phyloP scores from a whole-genome alignment of 2,113 vertebrate genomes.

The Dissostichus mawsoni region DNA sequence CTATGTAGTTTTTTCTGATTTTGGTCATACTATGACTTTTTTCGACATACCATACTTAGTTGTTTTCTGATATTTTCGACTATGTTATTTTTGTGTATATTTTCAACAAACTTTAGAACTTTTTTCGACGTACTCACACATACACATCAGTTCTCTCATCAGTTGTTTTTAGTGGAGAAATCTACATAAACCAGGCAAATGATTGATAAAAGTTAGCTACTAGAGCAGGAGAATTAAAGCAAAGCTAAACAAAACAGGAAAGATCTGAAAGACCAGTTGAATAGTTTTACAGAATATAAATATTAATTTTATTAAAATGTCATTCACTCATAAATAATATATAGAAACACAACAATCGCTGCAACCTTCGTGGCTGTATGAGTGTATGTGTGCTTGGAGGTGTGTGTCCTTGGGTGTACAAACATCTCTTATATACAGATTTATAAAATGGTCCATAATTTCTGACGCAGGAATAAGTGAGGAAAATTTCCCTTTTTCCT shows the following conservation, averaged over 20 bases:
- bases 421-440: conserved; percentile 44
- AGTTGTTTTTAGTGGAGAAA: not conserved
- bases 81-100: no score
- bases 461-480: conserved; percentile 24
- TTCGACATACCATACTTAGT: no score
- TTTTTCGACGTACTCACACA: no score
- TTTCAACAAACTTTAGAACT: no score
- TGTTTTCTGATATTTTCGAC: no score
- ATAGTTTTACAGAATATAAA: conserved; percentile 79
- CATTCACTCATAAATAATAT: conserved; percentile 87
- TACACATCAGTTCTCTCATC: not conserved
- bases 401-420: not conserved
- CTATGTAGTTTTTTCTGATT: no score
- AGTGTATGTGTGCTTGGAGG: not conserved
- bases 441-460: conserved; percentile 56
- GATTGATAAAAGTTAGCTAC: not conserved
- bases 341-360: conserved; percentile 80
- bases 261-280: not conserved
- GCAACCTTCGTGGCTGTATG: not conserved
- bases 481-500: not conserved
- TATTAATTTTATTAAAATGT: conserved; percentile 86
- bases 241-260: not conserved
- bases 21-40: no score
- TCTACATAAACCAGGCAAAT: not conserved
- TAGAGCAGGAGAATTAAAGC: not conserved